Evolutionary conservation across 2,113 vertebrate species (phyloP).

Genomic region (Egretta garzetta): DNA sequence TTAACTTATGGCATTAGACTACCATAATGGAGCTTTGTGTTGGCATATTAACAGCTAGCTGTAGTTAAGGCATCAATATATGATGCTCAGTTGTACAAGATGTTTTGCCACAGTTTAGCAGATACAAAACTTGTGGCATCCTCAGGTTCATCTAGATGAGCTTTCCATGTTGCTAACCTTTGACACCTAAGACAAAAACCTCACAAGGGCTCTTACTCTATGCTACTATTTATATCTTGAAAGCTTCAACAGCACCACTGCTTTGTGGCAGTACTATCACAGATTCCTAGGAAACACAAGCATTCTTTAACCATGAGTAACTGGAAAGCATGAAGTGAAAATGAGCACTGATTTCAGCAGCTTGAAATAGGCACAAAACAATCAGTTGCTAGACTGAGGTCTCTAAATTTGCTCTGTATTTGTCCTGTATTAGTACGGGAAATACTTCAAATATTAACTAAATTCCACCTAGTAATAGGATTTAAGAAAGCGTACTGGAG

Average conservation of each 20-base stretch:
- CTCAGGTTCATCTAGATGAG: not conserved
- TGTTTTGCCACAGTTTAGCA: not conserved
- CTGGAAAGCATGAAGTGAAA: not conserved
- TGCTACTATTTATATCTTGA: not conserved
- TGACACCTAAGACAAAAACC: not conserved
- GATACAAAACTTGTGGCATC: not conserved
- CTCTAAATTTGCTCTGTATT: not conserved
- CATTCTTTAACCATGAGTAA: not conserved
- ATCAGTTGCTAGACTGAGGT: not conserved
- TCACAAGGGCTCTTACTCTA: not conserved
- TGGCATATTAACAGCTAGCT: not conserved
- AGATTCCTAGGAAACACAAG: not conserved
- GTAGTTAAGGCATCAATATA: not conserved
- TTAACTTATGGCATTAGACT: not conserved
- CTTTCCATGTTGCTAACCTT: not conserved
- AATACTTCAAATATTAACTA: not conserved
- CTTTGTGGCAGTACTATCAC: not conserved
- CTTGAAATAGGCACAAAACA: not conserved
- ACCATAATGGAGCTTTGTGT: not conserved
- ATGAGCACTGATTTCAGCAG: not conserved
- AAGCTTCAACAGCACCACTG: not conserved
- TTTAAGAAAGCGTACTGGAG: not conserved
- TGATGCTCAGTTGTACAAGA: not conserved
- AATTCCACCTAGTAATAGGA: not conserved
- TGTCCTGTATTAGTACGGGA: not conserved